Conservation (phyloP, 2,888 invertebrate species). For the Drosophila nigritarsus region DNA sequence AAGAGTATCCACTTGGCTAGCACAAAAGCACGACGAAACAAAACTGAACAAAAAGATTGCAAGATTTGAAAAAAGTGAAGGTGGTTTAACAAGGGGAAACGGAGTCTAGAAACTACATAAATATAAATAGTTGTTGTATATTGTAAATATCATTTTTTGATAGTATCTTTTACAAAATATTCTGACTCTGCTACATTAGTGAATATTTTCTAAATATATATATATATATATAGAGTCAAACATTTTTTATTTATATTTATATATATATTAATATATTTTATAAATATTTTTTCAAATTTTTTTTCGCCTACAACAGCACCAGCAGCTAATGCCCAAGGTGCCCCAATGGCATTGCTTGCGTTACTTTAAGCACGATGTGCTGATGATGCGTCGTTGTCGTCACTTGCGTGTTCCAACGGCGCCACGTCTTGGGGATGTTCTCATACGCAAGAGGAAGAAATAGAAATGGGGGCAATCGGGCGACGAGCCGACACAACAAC, state of each 20-base stretch:
- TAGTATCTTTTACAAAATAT: not conserved
- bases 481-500: slow-evolving; percentile 25
- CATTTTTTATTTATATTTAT: not conserved
- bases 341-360: slow-evolving; percentile 94
- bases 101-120: not conserved
- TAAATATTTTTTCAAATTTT: not conserved
- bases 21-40: slow-evolving; percentile 25
- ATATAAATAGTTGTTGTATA: not conserved
- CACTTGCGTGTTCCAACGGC: slow-evolving; percentile 87
- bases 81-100: not conserved
- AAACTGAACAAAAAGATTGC: slow-evolving; percentile 7
- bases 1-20: slow-evolving; percentile 8
- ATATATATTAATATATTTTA: not conserved
- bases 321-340: slow-evolving; percentile 90
- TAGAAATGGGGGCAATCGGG: slow-evolving; percentile 33
- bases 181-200: not conserved
- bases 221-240: not conserved
- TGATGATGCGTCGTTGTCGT: slow-evolving; percentile 90
- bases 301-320: slow-evolving; percentile 85
- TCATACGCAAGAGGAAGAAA: slow-evolving; percentile 73
- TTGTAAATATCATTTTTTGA: not conserved
- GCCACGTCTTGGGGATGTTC: slow-evolving; percentile 78
- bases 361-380: slow-evolving; percentile 90
- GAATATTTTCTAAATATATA: not conserved
- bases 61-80: slow-evolving; percentile 15